phyloP scores from a whole-genome alignment of 1,140 invertebrate genomes.

The Wasmannia auropunctata region DNA sequence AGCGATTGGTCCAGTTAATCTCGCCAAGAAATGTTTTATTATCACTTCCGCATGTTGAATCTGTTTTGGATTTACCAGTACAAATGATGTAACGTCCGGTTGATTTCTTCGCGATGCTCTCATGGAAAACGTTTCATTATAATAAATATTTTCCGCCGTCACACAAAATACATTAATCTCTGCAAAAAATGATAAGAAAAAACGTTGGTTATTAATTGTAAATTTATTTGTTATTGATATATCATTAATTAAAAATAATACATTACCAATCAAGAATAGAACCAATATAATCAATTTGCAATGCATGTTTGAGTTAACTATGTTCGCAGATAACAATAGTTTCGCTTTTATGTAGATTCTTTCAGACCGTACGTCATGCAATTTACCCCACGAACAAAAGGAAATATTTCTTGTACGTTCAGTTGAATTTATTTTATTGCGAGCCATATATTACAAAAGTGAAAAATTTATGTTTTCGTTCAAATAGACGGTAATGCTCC shows the following conservation, averaged over 20 bases:
- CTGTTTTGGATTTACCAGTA: slow-evolving; percentile 50
- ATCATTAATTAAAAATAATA: not conserved
- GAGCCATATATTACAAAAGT: not conserved
- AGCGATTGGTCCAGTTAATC: not conserved
- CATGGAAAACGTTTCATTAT: not conserved
- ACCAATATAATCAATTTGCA: slow-evolving; percentile 32
- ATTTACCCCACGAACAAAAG: not conserved
- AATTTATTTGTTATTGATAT: not conserved
- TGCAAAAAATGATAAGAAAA: not conserved
- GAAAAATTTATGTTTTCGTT: slow-evolving; percentile 23
- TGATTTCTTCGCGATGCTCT: not conserved
- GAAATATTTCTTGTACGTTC: slow-evolving; percentile 15
- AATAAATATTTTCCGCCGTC: not conserved
- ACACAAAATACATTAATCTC: not conserved
- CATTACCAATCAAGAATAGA: slow-evolving; percentile 38
- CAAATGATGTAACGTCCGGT: not conserved
- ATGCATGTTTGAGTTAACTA: slow-evolving; percentile 30
- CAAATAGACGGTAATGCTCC: slow-evolving; percentile 1
- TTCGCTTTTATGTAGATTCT: not conserved
- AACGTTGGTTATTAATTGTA: not conserved
- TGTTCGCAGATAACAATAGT: not conserved
- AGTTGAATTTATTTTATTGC: not conserved
- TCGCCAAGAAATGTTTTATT: slow-evolving; percentile 44
- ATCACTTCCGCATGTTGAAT: slow-evolving; percentile 41
- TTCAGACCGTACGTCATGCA: not conserved